Conservation (phyloP, 1,140 invertebrate genomes). For the Drosophila pandora region DNA sequence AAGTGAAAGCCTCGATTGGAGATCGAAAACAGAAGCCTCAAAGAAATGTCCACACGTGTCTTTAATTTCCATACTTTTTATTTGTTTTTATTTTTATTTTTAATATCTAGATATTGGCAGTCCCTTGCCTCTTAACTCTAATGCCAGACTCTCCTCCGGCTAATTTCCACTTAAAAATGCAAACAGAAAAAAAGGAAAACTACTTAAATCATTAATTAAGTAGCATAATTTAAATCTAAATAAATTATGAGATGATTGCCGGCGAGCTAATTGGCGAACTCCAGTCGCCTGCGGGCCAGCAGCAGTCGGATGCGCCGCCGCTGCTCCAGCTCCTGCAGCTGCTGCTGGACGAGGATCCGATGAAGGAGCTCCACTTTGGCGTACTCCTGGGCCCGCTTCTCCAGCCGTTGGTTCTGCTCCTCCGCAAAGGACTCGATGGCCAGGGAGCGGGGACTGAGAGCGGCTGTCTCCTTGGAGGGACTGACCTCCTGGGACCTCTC, state of each 20-base stretch:
- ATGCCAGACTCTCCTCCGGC: neutral
- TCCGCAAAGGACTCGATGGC: slow-evolving; percentile 7
- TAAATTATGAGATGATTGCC: slow-evolving; percentile 33
- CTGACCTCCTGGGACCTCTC: no score
- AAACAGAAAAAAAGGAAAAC: no score
- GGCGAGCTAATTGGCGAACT: slow-evolving; percentile 44
- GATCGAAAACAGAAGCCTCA: no score
- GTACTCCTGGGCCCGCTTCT: slow-evolving; percentile 18
- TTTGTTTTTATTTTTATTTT: no score
- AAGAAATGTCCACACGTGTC: slow-evolving; percentile 39
- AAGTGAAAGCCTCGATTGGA: slow-evolving; percentile 48
- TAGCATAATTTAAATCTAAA: slow-evolving; percentile 21
- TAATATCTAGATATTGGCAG: no score
- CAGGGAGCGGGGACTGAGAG: neutral
- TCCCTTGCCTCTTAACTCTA: no score
- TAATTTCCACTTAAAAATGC: slow-evolving; percentile 44
- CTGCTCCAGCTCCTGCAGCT: slow-evolving; percentile 54
- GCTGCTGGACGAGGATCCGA: slow-evolving; percentile 56
- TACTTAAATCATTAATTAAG: no score
- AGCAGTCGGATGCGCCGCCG: slow-evolving; percentile 44
- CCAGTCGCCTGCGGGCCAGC: slow-evolving; percentile 19
- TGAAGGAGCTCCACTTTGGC: slow-evolving; percentile 59
- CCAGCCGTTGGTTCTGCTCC: neutral
- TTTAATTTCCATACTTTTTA: slow-evolving; percentile 24
- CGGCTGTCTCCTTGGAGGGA: neutral